A percentile compares a stretch with the other conserved stretches of the same genome.
Conservation (phyloP, 1,140 invertebrate genomes). For the Drosophila tristis region DNA sequence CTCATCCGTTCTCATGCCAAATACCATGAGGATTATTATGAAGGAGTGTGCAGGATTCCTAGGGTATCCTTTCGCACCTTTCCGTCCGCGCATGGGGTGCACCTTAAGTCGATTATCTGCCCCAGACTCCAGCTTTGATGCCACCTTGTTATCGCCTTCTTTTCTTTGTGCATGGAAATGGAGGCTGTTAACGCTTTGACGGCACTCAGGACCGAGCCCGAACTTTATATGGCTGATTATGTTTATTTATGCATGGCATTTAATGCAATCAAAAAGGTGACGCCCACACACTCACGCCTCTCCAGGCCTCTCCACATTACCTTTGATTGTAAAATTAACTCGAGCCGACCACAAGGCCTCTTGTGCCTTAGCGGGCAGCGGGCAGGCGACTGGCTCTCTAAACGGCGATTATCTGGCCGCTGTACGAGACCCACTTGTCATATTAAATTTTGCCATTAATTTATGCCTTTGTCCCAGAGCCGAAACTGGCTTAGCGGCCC, state of each 20-base stretch:
- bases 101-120: constrained; percentile 3
- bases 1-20: no score
- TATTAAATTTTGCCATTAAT: constrained; percentile 71
- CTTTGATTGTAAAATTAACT: constrained; percentile 72
- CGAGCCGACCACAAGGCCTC: constrained; percentile 27
- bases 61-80: no score
- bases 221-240: constrained; percentile 64
- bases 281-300: constrained; percentile 10
- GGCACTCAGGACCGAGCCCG: constrained; percentile 28
- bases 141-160: not conserved
- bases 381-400: constrained; percentile 24
- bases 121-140: not conserved
- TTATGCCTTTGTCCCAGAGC: constrained; percentile 49
- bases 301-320: constrained; percentile 15
- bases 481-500: constrained; percentile 48
- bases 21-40: no score
- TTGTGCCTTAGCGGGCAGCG: not conserved
- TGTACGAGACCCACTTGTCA: constrained; percentile 48
- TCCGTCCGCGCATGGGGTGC: constrained; percentile 1
- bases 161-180: constrained; percentile 20
- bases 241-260: constrained; percentile 77
- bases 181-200: constrained; percentile 33
- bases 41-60: no score
- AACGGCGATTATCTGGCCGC: constrained; percentile 63
- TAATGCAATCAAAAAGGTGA: constrained; percentile 73